Base-by-base conservation (phyloP, 1,140 invertebrate genomes). In the Leguminivora glycinivorella region DNA sequence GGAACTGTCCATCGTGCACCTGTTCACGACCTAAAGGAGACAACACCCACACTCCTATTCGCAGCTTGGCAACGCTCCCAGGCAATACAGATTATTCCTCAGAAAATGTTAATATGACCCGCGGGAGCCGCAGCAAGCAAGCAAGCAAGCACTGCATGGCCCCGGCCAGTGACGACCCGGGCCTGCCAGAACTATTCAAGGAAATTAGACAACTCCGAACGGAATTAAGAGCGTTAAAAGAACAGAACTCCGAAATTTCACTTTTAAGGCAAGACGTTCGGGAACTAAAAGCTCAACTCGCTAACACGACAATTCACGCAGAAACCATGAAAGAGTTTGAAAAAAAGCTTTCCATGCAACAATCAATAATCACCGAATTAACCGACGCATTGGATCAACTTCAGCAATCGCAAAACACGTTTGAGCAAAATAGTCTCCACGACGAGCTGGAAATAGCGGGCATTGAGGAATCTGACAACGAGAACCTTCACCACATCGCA, bases 271-370 rank as follows among this genome's bases (percentile, higher is more conserved):
- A 24, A 25, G 56, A 56, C 17, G 56, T 56, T 22, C 56, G 22
- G n/a, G 56, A 56, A 56, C 56, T 56, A 22, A 56, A 56, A 22
- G 24, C 29, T 31, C 29, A 31, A 31, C n/a, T n/a, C n/a, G n/a
- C n/a, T n/a, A n/a, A n/a, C n/a, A n/a, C n/a, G n/a, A n/a, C n/a
- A n/a, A n/a, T n/a, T n/a, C n/a, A n/a, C n/a, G n/a, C n/a, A n/a
- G n/a, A n/a, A n/a, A n/a, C n/a, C n/a, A n/a, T n/a, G n/a, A 31
- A 31, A 7, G 29, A 31, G 29, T 31, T 6, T 5, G 29, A 31
- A 7, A 31, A 31, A 3, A 31, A 31, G 29, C 5, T 31, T 7
- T 31, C 5, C 9, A 6, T 7, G 2, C 29, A 31, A 7, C 29
- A 31, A 31, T n/a, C n/a, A 31, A 31, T 31, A 31, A 31, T 31